phyloP scores from a whole-genome alignment of 1,140 invertebrate species.

The Meteorus sp. region DNA sequence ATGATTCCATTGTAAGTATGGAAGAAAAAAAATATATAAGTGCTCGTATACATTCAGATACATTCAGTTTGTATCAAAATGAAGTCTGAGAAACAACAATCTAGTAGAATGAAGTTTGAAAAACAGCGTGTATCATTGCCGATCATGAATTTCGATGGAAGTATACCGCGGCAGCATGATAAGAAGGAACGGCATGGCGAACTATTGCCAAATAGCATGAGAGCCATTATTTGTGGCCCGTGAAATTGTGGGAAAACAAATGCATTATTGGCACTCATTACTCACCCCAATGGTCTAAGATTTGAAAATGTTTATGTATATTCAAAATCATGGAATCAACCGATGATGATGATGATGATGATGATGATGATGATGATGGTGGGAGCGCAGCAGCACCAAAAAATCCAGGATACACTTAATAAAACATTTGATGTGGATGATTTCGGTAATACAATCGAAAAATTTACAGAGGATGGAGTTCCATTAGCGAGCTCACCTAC shows the following conservation, averaged over 20 bases:
- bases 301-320: constrained; percentile 11
- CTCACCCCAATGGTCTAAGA: constrained; percentile 4
- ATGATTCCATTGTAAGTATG: too few species aligned
- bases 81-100: too few species aligned
- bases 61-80: background rate
- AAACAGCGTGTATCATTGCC: background rate
- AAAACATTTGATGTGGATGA: too few species aligned
- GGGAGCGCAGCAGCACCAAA: too few species aligned
- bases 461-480: too few species aligned
- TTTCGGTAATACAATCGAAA: too few species aligned
- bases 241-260: constrained; percentile 7
- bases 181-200: background rate
- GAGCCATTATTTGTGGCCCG: constrained; percentile 3
- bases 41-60: background rate
- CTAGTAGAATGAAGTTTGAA: background rate
- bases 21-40: too few species aligned
- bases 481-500: too few species aligned
- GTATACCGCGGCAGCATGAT: background rate
- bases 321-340: constrained; percentile 5
- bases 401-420: too few species aligned
- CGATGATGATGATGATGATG: too few species aligned
- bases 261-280: background rate
- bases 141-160: background rate
- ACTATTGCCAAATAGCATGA: constrained; percentile 1
- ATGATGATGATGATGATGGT: too few species aligned